phyloP scores from a whole-genome alignment of 2,797 vertebrate species.

The Sphenodon punctatus region DNA sequence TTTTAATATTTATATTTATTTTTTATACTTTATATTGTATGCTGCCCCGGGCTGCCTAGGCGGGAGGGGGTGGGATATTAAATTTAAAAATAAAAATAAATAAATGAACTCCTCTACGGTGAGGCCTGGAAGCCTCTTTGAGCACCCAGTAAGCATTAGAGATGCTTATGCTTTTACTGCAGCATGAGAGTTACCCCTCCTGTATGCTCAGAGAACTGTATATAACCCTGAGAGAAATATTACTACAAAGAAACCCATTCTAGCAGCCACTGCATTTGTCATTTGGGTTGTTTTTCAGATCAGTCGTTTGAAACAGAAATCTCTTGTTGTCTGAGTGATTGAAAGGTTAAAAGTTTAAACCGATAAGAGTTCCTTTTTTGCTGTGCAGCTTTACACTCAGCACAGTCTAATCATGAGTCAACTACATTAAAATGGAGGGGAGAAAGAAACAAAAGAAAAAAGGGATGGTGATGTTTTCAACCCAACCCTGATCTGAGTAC shows the following conservation, averaged over 20 bases:
- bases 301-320: not conserved
- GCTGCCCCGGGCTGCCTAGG: too few relatives aligned
- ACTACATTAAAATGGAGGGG: conserved; percentile 14
- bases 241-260: rapidly evolving
- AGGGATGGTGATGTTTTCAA: not conserved
- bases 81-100: too few relatives aligned
- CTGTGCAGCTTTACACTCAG: conserved; percentile 32
- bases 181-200: rapidly evolving
- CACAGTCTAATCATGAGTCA: conserved; percentile 57
- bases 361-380: conserved; percentile 48
- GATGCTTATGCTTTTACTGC: not conserved
- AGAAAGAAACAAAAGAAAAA: conserved; percentile 9
- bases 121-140: not conserved
- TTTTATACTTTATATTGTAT: too few relatives aligned
- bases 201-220: rapidly evolving
- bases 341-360: conserved; percentile 53
- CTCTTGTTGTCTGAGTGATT: conserved; percentile 15
- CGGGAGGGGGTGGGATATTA: too few relatives aligned
- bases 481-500: not conserved
- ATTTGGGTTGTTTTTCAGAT: not conserved
- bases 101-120: not conserved
- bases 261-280: not conserved
- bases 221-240: rapidly evolving
- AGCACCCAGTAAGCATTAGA: rapidly evolving
- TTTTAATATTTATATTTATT: too few relatives aligned